phyloP scores from a whole-genome alignment of 2,113 vertebrate genomes.

The Lanius collurio region DNA sequence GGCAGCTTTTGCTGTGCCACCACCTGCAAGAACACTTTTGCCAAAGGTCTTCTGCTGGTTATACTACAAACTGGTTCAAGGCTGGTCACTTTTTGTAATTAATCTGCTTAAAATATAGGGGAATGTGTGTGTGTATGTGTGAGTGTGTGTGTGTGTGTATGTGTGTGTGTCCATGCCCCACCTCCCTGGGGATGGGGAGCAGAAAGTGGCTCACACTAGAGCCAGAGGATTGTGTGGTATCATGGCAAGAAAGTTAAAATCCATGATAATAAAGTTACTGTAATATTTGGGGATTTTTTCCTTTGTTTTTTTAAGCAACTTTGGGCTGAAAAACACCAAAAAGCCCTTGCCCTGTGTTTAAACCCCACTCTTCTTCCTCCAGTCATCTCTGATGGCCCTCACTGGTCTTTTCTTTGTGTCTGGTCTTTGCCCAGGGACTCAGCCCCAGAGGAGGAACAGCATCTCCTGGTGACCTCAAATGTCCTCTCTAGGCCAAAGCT shows the following conservation, averaged over 20 bases:
- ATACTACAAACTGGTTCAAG: neutral
- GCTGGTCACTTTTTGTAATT: neutral
- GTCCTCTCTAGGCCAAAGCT: neutral
- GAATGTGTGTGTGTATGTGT: neutral
- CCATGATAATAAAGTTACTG: neutral
- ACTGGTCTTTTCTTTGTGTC: accelerated
- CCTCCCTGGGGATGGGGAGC: neutral
- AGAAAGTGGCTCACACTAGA: neutral
- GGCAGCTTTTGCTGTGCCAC: neutral
- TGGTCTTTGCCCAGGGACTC: neutral
- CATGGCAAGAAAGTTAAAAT: neutral
- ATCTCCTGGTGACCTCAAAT: neutral
- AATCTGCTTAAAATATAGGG: neutral
- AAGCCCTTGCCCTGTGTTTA: neutral
- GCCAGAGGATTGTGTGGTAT: neutral
- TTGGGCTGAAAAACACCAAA: neutral
- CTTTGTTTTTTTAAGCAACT: neutral
- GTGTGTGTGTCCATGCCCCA: neutral
- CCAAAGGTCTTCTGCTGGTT: neutral
- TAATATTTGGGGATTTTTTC: neutral
- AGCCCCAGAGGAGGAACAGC: neutral
- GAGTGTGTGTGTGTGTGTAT: neutral
- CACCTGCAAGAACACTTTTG: neutral
- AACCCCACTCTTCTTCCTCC: neutral
- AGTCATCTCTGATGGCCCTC: neutral